Conservation (phyloP, 1,140 invertebrate species). For the Diabrotica undecimpunctata region DNA sequence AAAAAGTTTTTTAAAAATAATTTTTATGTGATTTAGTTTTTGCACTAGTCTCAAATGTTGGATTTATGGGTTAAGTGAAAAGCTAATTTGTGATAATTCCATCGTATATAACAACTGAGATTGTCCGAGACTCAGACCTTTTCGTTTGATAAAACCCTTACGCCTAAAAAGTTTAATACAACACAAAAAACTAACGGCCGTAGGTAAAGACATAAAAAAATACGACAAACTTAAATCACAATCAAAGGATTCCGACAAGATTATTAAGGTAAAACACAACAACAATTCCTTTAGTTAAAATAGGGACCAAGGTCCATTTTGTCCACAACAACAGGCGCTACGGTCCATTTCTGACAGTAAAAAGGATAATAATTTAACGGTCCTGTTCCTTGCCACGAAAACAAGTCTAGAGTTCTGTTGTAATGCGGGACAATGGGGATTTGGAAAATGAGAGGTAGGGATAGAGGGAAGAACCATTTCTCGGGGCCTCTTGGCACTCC, state of each 20-base stretch:
- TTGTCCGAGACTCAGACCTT: too few relatives aligned
- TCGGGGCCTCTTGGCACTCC: background rate
- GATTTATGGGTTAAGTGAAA: too few relatives aligned
- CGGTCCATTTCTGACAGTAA: background rate
- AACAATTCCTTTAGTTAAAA: background rate
- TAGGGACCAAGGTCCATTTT: background rate
- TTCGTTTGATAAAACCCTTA: too few relatives aligned
- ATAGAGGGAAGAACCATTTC: background rate
- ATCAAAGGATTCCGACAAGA: background rate
- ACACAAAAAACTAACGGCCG: background rate
- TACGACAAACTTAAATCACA: background rate
- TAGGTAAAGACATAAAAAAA: background rate
- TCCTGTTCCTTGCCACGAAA: background rate
- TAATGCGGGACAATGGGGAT: background rate
- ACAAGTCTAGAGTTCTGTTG: background rate
- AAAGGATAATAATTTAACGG: slow-evolving; percentile 2
- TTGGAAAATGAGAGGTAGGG: background rate
- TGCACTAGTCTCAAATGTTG: too few relatives aligned
- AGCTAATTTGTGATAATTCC: too few relatives aligned
- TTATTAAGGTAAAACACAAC: background rate
- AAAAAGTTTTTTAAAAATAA: too few relatives aligned
- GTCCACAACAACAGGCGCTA: background rate
- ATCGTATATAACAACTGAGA: too few relatives aligned
- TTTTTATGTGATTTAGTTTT: too few relatives aligned
- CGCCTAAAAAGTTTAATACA: too few relatives aligned